A percentile compares a stretch with the other conserved stretches of the same genome.
Evolutionary conservation across 2,888 invertebrate species (phyloP).

Genomic region (Chalcosyrphus nemorum): DNA sequence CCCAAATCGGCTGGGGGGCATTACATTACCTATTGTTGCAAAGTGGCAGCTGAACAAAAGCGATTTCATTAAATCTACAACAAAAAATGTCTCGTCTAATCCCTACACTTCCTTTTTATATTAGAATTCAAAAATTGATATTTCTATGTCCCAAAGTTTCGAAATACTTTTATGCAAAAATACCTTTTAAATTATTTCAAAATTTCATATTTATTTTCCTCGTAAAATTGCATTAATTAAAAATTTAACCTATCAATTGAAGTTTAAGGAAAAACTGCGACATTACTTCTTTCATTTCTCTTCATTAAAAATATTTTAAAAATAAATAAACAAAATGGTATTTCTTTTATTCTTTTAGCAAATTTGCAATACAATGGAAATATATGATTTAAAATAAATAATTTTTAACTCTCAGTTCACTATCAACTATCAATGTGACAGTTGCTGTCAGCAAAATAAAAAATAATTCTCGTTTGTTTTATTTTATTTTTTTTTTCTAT

Average conservation of each 20-base stretch:
- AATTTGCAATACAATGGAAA: constrained; percentile 13
- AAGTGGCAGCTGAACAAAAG: too few species aligned
- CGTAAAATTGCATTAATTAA: constrained; percentile 49
- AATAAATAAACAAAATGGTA: not conserved
- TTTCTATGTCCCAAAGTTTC: not conserved
- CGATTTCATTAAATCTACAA: too few species aligned
- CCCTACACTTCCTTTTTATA: too few species aligned
- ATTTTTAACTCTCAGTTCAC: constrained; percentile 37
- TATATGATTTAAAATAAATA: not conserved
- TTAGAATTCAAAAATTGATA: too few species aligned
- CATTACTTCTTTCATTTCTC: not conserved
- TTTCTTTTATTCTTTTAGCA: not conserved
- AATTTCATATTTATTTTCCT: constrained; percentile 39
- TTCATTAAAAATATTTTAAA: constrained; percentile 7
- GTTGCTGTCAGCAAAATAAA: constrained; percentile 17
- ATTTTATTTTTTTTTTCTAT: constrained; percentile 10
- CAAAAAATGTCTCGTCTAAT: too few species aligned
- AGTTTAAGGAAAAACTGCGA: constrained; percentile 13
- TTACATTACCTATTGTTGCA: too few species aligned
- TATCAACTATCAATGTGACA: constrained; percentile 46
- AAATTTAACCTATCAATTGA: constrained; percentile 44
- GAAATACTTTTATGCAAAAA: too few species aligned
- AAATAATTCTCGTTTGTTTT: not conserved
- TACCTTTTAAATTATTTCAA: not conserved
- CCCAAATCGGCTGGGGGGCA: too few species aligned